Conservation (phyloP, 2,797 vertebrate species). For the Girardinus metallicus region DNA sequence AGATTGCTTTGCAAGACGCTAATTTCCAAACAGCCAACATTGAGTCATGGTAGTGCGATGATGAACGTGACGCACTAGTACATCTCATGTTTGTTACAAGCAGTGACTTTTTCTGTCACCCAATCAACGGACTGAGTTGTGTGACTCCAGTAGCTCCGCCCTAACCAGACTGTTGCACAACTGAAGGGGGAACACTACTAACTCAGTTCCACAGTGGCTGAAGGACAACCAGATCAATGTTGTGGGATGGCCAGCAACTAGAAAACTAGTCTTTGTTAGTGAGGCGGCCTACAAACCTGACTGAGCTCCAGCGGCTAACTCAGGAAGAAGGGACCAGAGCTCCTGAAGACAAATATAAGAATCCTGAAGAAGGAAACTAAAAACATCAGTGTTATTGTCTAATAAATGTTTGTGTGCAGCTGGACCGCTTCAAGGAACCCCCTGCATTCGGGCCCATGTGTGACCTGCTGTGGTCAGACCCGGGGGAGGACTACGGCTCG, state of each 20-base stretch:
- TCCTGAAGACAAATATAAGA: neutral
- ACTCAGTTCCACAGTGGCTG: neutral
- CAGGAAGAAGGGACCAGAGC: neutral
- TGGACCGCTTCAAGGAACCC: constrained; percentile 98
- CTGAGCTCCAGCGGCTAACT: neutral
- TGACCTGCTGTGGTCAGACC: constrained; percentile 97
- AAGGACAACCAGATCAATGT: neutral
- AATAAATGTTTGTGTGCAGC: constrained; percentile 75
- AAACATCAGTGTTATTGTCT: neutral
- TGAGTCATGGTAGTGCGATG: neutral
- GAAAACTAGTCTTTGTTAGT: neutral
- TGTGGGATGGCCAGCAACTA: neutral
- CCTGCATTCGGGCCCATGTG: constrained; percentile 99
- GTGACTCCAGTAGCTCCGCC: neutral
- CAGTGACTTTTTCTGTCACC: neutral
- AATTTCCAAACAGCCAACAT: neutral
- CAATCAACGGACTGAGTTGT: neutral
- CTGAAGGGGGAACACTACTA: neutral
- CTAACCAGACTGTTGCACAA: neutral
- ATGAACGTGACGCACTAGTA: neutral
- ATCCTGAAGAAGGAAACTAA: neutral
- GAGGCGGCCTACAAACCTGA: neutral
- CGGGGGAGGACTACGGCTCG: constrained; percentile 96
- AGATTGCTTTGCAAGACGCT: neutral
- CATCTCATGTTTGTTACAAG: neutral